Evolutionary conservation across 2,888 invertebrate species (phyloP), one percentile per base, ranked within the genome.

Genomic region (Drosophila austrosaltans): DNA sequence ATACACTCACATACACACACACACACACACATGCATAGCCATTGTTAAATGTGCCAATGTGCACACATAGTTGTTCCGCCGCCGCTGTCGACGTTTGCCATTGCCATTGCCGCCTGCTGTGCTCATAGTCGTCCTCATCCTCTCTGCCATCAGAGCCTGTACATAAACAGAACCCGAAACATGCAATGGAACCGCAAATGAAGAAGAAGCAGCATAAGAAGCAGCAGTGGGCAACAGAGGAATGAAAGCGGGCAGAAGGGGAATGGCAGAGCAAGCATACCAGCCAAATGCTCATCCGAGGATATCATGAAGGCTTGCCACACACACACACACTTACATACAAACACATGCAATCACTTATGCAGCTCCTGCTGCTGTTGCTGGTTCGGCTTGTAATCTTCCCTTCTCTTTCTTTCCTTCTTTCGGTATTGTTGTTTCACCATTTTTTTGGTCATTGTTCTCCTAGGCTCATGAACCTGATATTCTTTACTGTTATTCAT

Each of bases 21-120:
- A 65, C 12, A 12, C 40, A 65, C 48, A 64, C 66, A 16, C 42
- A 69, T 22, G 69, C 39, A 63, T 39, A 74, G 68, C 73, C 63
- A 85, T 87, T 87, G 83, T 84, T 84, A 80, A 83, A 87, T 84
- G 87, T 84, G 83, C 85, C 83, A 84, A 84, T 87, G 85, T 87
- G 73, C 85, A 78, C 85, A 84, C 85, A 86, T 72, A 82, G 87
- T 74, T 71, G 69, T 71, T 62, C 81, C 76, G 67, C 69, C 63
- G 60, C 64, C 63, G 59, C 58, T 48, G 48, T 48, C 48, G 48
- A 48, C 48, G 48, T 48, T 25, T 48, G 48, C 48, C 48, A 42
- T 40, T 40, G 40, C 40, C 42, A 10, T 12, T 25, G 48, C 48
- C 22, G 66, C 75, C 76, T 63, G 76, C 72, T 76, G 67, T 66